Evolutionary conservation across 2,113 vertebrate species (phyloP).

Genomic region (Fregetta grallaria): DNA sequence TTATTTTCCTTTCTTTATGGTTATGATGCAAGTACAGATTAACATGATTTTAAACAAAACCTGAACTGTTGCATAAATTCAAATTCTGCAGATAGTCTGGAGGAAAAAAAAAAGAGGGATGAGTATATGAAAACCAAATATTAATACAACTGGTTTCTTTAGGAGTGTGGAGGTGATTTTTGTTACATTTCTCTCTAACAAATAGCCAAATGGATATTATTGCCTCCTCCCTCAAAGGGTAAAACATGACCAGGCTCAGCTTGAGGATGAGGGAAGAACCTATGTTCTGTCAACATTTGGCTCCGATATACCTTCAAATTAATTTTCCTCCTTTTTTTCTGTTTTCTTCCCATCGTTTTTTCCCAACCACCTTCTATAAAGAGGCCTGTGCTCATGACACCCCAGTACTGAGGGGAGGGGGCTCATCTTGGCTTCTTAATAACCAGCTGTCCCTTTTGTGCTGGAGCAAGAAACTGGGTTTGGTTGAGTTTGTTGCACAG

Average conservation of each 20-base stretch:
- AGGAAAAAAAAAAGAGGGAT: not conserved
- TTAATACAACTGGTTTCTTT: not conserved
- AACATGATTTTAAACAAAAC: not conserved
- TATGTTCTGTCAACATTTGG: not conserved
- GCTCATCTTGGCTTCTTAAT: not conserved
- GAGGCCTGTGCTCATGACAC: not conserved
- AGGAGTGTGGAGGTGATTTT: not conserved
- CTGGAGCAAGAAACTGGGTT: not conserved
- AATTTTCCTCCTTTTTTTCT: not conserved
- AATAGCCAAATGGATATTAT: not conserved
- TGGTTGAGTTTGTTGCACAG: not conserved
- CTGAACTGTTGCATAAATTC: not conserved
- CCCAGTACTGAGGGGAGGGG: no score
- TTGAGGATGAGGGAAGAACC: not conserved
- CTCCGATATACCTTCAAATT: not conserved
- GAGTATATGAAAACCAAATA: not conserved
- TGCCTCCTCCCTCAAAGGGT: not conserved
- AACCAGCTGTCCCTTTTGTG: not conserved
- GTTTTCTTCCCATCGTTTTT: not conserved
- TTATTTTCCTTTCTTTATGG: conserved; percentile 35
- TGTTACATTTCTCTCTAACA: not conserved
- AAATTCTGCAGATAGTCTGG: not conserved
- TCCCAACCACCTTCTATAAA: not conserved
- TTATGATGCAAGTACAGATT: not conserved
- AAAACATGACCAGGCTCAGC: not conserved